These are phyloP conservation scores for Peromyscus maniculatus DNA, from an alignment of 2,113 vertebrate genomes.

Conservation along the genomic window DNA sequence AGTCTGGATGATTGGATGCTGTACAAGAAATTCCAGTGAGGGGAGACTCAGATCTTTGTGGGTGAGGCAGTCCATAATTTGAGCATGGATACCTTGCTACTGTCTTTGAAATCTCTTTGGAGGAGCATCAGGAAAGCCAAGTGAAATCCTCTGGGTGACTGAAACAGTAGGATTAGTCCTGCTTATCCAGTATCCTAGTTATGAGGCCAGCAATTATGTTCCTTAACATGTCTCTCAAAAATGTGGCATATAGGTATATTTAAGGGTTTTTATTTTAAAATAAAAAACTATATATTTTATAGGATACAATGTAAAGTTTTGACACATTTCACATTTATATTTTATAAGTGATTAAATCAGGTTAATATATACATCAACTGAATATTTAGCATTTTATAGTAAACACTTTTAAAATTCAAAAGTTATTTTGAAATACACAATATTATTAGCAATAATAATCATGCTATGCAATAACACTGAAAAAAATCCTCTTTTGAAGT, in stretches of 20 bases:
- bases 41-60: neutral
- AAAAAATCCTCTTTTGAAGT: neutral
- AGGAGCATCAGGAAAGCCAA: neutral
- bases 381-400: neutral
- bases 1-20: neutral
- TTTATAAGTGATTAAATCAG: neutral
- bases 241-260: neutral
- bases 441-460: neutral
- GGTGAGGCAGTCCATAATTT: neutral
- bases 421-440: neutral
- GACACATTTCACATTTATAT: neutral
- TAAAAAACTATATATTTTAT: neutral
- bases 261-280: neutral
- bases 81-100: neutral
- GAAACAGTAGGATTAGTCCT: neutral
- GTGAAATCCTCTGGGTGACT: neutral
- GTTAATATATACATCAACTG: neutral
- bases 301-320: neutral
- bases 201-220: neutral
- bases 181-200: neutral
- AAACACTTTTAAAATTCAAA: neutral
- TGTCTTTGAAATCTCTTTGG: neutral
- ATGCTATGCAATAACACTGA: neutral
- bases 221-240: neutral
- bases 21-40: neutral